Evolutionary conservation across 2,113 vertebrate species (phyloP).

Genomic region (Pollachius pollachius): DNA sequence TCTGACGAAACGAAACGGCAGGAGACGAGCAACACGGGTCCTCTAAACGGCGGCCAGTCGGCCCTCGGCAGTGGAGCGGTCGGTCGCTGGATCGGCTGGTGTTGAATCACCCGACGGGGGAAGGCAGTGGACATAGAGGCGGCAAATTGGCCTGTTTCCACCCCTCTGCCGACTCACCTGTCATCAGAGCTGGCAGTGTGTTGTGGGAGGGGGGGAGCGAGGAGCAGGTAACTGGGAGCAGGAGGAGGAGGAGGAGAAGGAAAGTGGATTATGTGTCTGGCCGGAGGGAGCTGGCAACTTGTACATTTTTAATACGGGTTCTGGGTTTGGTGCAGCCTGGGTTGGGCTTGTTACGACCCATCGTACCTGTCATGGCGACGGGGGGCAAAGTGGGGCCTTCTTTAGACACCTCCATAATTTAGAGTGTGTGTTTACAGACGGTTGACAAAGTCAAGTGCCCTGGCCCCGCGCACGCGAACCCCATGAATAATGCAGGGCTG

Average conservation of each 20-base stretch:
- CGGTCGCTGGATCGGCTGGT: no score
- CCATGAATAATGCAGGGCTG: conserved; percentile 69
- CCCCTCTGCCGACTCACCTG: no score
- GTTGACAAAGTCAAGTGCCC: conserved; percentile 68
- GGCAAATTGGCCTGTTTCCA: no score
- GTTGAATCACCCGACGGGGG: no score
- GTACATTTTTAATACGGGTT: conserved; percentile 66
- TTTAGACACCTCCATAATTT: conserved; percentile 71
- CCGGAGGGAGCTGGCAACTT: conserved; percentile 37
- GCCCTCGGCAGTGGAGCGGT: no score
- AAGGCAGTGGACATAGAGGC: no score
- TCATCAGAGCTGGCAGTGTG: no score
- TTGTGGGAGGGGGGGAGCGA: no score
- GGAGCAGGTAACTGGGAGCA: conserved; percentile 27
- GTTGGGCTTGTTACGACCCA: conserved; percentile 56
- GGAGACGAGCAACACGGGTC: no score
- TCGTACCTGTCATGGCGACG: conserved; percentile 56
- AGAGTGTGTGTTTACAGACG: conserved; percentile 71
- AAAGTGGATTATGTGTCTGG: conserved; percentile 24
- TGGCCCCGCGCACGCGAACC: conserved; percentile 42
- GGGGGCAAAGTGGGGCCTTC: not conserved
- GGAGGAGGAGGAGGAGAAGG: conserved; percentile 5
- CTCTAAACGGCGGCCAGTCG: no score
- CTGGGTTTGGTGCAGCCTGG: conserved; percentile 43
- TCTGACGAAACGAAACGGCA: no score